phyloP scores from a whole-genome alignment of 2,888 invertebrate species.

The Cyclophora punctaria region DNA sequence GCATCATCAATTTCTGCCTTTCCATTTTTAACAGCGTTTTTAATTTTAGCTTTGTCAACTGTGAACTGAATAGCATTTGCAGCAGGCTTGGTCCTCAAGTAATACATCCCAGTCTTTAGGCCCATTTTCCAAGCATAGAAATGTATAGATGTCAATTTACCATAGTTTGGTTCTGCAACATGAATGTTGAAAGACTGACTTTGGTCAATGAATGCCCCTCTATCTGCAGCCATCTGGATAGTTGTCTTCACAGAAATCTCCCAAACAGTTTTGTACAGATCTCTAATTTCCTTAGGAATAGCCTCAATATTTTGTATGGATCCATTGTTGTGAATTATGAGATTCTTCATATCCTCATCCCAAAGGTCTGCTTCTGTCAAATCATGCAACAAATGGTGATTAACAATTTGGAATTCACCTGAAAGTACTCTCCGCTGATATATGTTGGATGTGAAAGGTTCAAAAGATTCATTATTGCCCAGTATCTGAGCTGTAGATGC shows the following conservation, averaged over 20 bases:
- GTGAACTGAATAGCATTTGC: constrained; percentile 98
- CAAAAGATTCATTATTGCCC: constrained; percentile 98
- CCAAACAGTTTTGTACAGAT: constrained; percentile 97
- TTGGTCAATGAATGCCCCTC: constrained; percentile 99
- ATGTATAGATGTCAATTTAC: constrained; percentile 97
- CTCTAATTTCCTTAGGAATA: constrained; percentile 89
- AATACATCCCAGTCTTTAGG: constrained; percentile 99
- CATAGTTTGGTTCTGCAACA: constrained; percentile 95
- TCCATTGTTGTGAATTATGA: constrained; percentile 92
- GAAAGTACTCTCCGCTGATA: constrained; percentile 95
- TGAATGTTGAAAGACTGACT: constrained; percentile 98
- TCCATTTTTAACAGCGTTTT: constrained; percentile 32
- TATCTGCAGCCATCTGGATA: constrained; percentile 97
- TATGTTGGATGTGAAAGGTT: constrained; percentile 98
- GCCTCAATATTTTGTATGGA: constrained; percentile 91
- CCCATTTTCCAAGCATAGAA: constrained; percentile 98
- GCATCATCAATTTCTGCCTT: constrained; percentile 48
- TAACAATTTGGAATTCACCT: constrained; percentile 97
- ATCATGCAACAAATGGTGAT: constrained; percentile 95
- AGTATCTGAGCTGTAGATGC: constrained; percentile 99
- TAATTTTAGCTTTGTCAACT: constrained; percentile 84
- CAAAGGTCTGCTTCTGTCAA: constrained; percentile 93
- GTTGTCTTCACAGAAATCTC: constrained; percentile 95
- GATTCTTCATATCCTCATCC: constrained; percentile 97
- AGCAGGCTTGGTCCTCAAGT: constrained; percentile 96